Base-by-base conservation (phyloP, 2,888 invertebrate genomes). In the Nemapogon koenigi region DNA sequence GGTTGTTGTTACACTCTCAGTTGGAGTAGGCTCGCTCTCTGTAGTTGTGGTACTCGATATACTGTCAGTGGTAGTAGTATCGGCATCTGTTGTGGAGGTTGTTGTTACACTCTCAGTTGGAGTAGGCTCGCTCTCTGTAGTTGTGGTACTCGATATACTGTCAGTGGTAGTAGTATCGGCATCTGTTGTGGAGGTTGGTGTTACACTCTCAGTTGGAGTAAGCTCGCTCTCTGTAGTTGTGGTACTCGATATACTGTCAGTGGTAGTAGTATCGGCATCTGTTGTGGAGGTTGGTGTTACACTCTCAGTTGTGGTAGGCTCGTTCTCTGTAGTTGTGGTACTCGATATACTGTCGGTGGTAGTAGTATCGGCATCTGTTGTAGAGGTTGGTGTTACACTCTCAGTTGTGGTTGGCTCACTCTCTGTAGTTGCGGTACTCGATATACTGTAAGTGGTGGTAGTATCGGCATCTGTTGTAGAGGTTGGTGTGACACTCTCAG, bases 371-470 rank as follows among this genome's bases (percentile, higher is more conserved):
- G n/a, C n/a, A n/a, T n/a, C n/a, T n/a, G n/a, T n/a, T 3, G 25
- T 40, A 16, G 38, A 16, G 16, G 31, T 18, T 14, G 33, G 6
- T 19, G 38, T 37, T n/a, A 19, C 31, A 14, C n/a, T 17, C 10
- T 29, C 19, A 10, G 44, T 43, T 4, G 43, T 40, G 13, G 40
- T 31, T 16, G 8, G 17, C 16, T 46, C 31, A 13, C 27, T 27
- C n/a, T 30, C 30, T 13, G 30, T 32, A 11, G 32, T 17, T 3
- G 17, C 18, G 13, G n/a, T n/a, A n/a, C n/a, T n/a, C n/a, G n/a
- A n/a, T n/a, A n/a, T n/a, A n/a, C 8, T 7, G 3, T 3, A 6
- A 6, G 32, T 32, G 18, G 32, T 16, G 4, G 32, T 32, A 8
- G 4, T 32, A 6, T 32, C 18, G n/a, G n/a, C n/a, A n/a, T n/a